Base-by-base conservation (phyloP, 2,797 vertebrate species). In the Onychomys leucogaster region DNA sequence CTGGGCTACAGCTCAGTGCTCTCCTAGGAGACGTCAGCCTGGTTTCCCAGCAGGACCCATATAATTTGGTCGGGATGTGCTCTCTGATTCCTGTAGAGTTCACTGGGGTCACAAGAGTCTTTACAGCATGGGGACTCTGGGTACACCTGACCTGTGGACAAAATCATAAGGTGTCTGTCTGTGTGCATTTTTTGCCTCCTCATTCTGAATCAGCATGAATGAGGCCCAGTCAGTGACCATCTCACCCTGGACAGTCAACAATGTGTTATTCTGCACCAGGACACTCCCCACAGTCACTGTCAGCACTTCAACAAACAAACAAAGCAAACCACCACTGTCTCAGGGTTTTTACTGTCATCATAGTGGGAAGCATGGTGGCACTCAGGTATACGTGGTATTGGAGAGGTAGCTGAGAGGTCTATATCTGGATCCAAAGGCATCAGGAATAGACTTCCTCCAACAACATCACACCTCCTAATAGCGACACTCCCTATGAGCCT, bases 201-300 rank as follows among this genome's bases (percentile, higher is more conserved):
- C 61, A 97, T 99, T 99, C 96, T 99, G 99, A 96, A 97, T 98
- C 99, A 96, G 99, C 99, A 75, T 99, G 99, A 95, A 99, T 99
- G 78, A 99, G 99, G 57, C 99, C 99, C 71, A 99, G 98, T 76
- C 99, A 99, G 96, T 99, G 99, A 80, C 99, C 43, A 99, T 99
- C 98, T 99, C 99, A 98, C 99, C 99, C 98, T 99, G 99, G 90
- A 99, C 98, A 34, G 99, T 99, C 77, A 99, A n/a, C n/a, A n/a
- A 99, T 0, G 99, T 99, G 98, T 99, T 99, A 98, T 99, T 99
- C 97, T 99, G 99, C 92, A 99, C 99, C 90, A 99, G 99, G 78
- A 99, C 99, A 71, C 99, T 99, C 98, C 99, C 99, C 92, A 99
- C 99, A 34, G 99, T 99, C 99, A 99, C 99, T 0, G 99, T 99